Percentiles rank a stretch among this genome's conserved stretches.
phyloP scores from a whole-genome alignment of 1,140 invertebrate species.

The Drosophila ohnishii region DNA sequence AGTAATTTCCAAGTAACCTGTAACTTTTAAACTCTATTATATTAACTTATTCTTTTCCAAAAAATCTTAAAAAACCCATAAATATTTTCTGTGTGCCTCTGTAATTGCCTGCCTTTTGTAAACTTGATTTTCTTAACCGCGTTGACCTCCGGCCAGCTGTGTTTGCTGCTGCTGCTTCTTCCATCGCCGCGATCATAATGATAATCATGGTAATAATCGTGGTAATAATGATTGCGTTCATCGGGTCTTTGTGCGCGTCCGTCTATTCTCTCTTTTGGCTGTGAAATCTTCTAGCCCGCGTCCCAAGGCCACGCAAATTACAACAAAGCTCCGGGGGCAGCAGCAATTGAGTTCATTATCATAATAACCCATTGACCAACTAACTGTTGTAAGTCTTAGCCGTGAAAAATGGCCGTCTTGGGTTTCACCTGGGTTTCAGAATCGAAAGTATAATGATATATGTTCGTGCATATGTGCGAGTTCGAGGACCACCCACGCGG shows the following conservation, averaged over 20 bases:
- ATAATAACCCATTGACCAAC: slow-evolving; percentile 81
- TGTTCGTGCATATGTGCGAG: neutral
- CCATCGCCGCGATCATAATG: slow-evolving; percentile 24
- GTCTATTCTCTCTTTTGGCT: slow-evolving; percentile 59
- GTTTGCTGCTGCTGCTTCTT: slow-evolving; percentile 30
- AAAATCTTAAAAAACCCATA: neutral
- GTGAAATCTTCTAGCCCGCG: slow-evolving; percentile 65
- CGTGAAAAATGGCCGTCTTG: slow-evolving; percentile 19
- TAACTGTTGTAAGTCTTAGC: slow-evolving; percentile 45
- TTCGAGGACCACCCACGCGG: slow-evolving; percentile 14
- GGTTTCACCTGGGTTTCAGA: slow-evolving; percentile 10
- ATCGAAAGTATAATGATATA: slow-evolving; percentile 37
- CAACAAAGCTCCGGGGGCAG: slow-evolving; percentile 52
- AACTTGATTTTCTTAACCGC: slow-evolving; percentile 73
- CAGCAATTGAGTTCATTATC: slow-evolving; percentile 79
- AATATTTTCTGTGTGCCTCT: slow-evolving; percentile 36
- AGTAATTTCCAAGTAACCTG: neutral
- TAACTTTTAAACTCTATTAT: neutral
- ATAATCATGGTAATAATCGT: slow-evolving; percentile 45
- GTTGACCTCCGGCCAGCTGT: slow-evolving; percentile 70
- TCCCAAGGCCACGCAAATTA: slow-evolving; percentile 71
- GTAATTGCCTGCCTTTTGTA: slow-evolving; percentile 67
- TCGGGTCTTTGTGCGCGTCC: slow-evolving; percentile 27
- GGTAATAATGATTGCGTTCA: slow-evolving; percentile 33
- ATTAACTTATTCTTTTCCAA: neutral